Conservation (phyloP, 1,140 invertebrate genomes). For the Xylocopa sonorina region DNA sequence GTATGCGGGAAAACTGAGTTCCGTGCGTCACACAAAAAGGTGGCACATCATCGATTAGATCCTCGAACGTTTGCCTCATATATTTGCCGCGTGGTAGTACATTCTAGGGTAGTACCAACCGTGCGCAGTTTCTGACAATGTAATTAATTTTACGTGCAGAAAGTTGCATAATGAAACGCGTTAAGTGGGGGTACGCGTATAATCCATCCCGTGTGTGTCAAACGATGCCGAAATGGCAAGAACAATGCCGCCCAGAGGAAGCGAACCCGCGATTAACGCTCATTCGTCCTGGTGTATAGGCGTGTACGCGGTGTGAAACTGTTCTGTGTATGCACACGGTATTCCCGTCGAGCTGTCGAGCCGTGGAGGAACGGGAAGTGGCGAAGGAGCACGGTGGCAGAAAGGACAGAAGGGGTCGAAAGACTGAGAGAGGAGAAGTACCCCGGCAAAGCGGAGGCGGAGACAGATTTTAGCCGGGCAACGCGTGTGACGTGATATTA, state of each 20-base stretch:
- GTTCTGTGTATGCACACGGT: constrained; percentile 16
- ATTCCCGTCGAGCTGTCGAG: constrained; percentile 12
- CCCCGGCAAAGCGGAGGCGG: constrained; percentile 70
- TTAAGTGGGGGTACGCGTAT: constrained; percentile 31
- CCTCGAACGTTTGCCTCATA: constrained; percentile 25
- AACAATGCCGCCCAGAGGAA: constrained; percentile 50
- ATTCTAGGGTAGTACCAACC: constrained; percentile 44
- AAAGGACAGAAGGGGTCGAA: constrained; percentile 39
- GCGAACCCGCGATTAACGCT: constrained; percentile 36
- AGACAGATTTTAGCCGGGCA: constrained; percentile 79
- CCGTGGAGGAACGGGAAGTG: constrained; percentile 13
- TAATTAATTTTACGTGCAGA: constrained; percentile 46
- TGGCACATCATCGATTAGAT: constrained; percentile 42
- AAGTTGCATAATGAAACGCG: constrained; percentile 52
- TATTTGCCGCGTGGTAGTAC: constrained; percentile 40
- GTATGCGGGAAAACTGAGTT: too few relatives aligned
- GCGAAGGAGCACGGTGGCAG: constrained; percentile 47
- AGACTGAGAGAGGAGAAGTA: constrained; percentile 66
- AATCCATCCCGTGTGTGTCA: constrained; percentile 58
- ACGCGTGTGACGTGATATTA: constrained; percentile 81
- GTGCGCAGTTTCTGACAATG: constrained; percentile 24
- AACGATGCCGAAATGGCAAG: constrained; percentile 66
- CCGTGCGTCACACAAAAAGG: constrained; percentile 11
- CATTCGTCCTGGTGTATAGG: constrained; percentile 1
- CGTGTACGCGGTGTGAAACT: constrained; percentile 8